These are phyloP conservation scores for Leucophenga maculata DNA, from an alignment of 2,888 invertebrate species.

Conservation along the genomic window DNA sequence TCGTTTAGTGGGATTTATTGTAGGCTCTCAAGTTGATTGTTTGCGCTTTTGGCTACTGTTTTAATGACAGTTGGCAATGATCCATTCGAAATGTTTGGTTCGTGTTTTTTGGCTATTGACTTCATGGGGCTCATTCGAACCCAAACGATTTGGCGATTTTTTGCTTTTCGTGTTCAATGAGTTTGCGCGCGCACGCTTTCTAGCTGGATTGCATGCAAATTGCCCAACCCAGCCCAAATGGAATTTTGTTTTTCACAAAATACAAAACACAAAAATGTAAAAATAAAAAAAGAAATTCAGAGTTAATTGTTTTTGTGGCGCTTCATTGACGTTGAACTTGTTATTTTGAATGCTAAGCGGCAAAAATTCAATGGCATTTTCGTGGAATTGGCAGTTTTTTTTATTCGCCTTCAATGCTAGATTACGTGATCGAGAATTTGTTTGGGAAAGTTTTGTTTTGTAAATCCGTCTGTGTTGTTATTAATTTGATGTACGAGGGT, in stretches of 20 bases:
- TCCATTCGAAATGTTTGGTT: too few relatives aligned
- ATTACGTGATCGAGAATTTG: not conserved
- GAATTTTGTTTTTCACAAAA: conserved; percentile 2
- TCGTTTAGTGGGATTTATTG: too few relatives aligned
- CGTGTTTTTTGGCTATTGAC: not conserved
- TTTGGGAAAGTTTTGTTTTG: not conserved
- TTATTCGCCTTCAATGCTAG: not conserved
- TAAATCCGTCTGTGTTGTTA: too few relatives aligned
- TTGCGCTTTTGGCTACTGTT: conserved; percentile 17
- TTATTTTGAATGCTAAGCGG: not conserved
- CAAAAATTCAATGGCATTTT: not conserved
- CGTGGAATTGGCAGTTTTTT: not conserved
- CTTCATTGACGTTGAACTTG: conserved; percentile 19
- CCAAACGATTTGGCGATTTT: not conserved
- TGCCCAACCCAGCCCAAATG: not conserved
- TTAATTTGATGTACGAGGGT: too few relatives aligned
- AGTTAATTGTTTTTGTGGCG: conserved; percentile 9
- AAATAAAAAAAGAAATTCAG: not conserved
- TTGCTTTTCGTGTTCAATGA: not conserved
- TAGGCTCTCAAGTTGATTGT: conserved; percentile 3
- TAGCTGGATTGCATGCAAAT: not conserved
- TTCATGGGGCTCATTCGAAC: not conserved
- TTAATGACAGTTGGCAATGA: not conserved
- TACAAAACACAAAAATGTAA: too few relatives aligned
- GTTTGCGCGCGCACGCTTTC: not conserved